Evolutionary conservation across 1,140 invertebrate species (phyloP), one percentile per base, ranked within the genome.

Genomic region (Drosophila rhopaloa): DNA sequence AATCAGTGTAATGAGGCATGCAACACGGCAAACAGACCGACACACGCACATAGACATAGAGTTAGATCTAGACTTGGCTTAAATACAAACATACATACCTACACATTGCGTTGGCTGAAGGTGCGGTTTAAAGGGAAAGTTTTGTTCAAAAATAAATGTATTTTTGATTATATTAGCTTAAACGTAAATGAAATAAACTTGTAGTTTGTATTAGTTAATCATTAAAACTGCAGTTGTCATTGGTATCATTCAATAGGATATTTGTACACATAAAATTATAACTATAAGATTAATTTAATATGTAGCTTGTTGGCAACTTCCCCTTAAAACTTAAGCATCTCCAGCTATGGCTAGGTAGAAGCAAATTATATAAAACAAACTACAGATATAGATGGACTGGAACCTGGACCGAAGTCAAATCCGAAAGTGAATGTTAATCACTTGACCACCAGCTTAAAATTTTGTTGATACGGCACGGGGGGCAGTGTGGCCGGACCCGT

Each of bases 361-460:
- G n/a, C 10, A 40, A 62, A 47, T 38, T 32, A 13, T 35, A 10
- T 16, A 5, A 14, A 35, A 48, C 14, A 38, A 47, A 35, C 19
- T 1, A 16, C 11, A 24, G 13, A 51, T 37, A 19, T 27, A 24
- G 6, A 16, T 32, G 48, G 48, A 60, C 56, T n/a, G 35, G 6
- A 66, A 43, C 6, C 14, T 19, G 55, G 51, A 62, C 41, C 38
- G 13, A 48, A 59, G 37, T 57, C 53, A 51, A 50, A n/a, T 29
- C 27, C 9, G 19, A 50, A 72, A 74, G 59, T 55, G 56, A 67
- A 73, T 78, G 62, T 79, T 90, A 91, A 91, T 91, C 82, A 89
- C 90, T 91, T 91, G 90, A 91, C 82, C 90, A 90, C 83, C 81
- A 89, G 90, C 80, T 77, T 91, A 91, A 91, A 91, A 91, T 91